Conservation (phyloP, 2,888 invertebrate genomes). For the Adineta ricciae region DNA sequence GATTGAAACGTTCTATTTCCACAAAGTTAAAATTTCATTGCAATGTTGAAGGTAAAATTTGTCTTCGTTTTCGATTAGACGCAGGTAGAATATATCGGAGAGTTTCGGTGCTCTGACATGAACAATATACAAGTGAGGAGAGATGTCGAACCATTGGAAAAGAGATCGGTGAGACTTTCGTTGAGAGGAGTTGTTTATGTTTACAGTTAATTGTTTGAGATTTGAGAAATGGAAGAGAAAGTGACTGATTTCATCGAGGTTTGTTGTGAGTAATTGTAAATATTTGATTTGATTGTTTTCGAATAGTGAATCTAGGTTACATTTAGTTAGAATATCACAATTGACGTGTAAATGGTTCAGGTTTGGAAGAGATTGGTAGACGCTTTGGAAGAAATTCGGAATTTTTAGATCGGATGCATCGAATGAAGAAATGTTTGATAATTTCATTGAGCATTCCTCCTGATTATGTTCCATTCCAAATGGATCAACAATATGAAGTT, state of each 20-base stretch:
- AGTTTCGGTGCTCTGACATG: background rate
- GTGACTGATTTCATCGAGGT: background rate
- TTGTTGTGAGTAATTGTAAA: background rate
- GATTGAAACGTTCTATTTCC: background rate
- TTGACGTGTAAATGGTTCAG: background rate
- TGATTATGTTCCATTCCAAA: background rate
- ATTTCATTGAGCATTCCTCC: background rate
- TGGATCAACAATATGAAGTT: background rate
- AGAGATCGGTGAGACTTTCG: background rate
- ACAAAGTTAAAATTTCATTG: background rate
- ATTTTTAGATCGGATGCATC: background rate
- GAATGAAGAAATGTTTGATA: background rate
- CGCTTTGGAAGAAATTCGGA: background rate
- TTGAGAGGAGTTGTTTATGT: background rate
- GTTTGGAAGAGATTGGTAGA: background rate
- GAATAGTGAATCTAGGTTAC: background rate
- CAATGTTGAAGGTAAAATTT: background rate
- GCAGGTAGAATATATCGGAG: background rate
- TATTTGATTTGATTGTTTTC: background rate
- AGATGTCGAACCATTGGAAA: background rate
- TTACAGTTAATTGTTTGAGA: background rate
- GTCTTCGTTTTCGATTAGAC: background rate
- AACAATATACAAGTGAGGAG: background rate
- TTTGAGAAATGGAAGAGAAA: background rate
- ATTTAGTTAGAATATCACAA: background rate